Evolutionary conservation across 2,888 invertebrate genomes (phyloP).

Genomic region (Rhagophthalmus giganteus): DNA sequence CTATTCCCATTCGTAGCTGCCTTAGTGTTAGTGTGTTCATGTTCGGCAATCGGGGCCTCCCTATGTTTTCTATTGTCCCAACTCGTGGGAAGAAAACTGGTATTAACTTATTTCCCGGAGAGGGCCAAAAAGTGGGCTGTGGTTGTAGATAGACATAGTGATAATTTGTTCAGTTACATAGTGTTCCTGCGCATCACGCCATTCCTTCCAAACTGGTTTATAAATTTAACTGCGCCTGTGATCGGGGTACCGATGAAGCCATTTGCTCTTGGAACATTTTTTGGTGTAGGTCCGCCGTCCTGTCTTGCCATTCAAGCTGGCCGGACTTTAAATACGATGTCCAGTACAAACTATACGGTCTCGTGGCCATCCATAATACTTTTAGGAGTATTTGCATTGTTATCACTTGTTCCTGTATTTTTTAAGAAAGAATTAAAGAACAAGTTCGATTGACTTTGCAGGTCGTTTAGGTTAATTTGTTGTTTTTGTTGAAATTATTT

Average conservation of each 20-base stretch:
- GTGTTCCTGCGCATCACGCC: conserved; percentile 97
- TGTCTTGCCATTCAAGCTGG: conserved; percentile 98
- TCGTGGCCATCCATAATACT: conserved; percentile 84
- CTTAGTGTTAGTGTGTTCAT: conserved; percentile 83
- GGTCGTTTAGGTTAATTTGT: too few relatives aligned
- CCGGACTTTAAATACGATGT: conserved; percentile 90
- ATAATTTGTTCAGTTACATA: conserved; percentile 93
- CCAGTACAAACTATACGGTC: conserved; percentile 84
- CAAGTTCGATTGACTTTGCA: conserved; percentile 69
- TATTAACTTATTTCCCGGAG: conserved; percentile 86
- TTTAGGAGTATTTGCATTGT: conserved; percentile 74
- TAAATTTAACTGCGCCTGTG: conserved; percentile 94
- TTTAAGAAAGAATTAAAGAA: conserved; percentile 78
- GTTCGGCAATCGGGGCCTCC: conserved; percentile 94
- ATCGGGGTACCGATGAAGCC: conserved; percentile 91
- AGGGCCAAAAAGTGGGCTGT: conserved; percentile 83
- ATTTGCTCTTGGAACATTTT: conserved; percentile 94
- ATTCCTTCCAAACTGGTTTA: conserved; percentile 98
- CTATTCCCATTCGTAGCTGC: conserved; percentile 93
- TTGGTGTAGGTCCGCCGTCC: conserved; percentile 95
- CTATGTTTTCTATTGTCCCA: conserved; percentile 93
- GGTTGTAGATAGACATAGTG: conserved; percentile 81
- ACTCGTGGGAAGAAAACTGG: conserved; percentile 82
- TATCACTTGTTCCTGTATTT: conserved; percentile 87
- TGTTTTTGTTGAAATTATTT: too few relatives aligned